Percentiles rank a stretch among this genome's conserved stretches.
Evolutionary conservation across 2,113 vertebrate species (phyloP).

Genomic region (Fulmarus glacialis): DNA sequence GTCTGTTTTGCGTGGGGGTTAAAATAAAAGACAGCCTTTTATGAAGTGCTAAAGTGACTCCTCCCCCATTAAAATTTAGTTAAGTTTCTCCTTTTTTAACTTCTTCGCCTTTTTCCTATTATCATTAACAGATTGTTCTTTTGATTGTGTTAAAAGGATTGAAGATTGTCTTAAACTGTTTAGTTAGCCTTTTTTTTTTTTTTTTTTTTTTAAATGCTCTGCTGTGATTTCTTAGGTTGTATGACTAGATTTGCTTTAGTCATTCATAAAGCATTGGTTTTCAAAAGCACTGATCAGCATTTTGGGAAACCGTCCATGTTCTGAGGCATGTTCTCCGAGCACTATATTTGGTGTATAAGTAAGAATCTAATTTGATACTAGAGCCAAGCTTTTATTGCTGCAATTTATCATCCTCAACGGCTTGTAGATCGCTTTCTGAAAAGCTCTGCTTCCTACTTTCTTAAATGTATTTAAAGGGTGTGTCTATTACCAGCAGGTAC

Average conservation of each 20-base stretch:
- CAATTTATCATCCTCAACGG: neutral
- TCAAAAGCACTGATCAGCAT: conserved; percentile 23
- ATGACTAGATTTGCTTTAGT: neutral
- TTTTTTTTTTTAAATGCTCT: neutral
- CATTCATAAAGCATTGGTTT: conserved; percentile 11
- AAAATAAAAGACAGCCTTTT: neutral
- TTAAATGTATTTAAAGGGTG: neutral
- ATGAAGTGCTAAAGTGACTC: neutral
- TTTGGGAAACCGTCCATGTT: conserved; percentile 53
- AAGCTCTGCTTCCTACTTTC: neutral
- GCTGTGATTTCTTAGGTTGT: neutral
- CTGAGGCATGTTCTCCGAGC: conserved; percentile 20
- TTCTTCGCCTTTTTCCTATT: neutral
- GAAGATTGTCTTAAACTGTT: neutral
- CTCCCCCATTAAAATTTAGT: neutral
- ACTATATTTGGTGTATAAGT: conserved; percentile 62
- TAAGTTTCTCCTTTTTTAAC: neutral
- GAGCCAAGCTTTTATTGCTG: conserved; percentile 41
- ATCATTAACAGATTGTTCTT: neutral
- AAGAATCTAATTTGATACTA: conserved; percentile 33
- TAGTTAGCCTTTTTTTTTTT: neutral
- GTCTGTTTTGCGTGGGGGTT: neutral
- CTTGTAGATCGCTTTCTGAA: neutral
- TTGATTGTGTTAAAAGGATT: neutral
- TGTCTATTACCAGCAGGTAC: neutral